phyloP scores from a whole-genome alignment of 1,140 invertebrate genomes.

The Pogonomyrmex barbatus region DNA sequence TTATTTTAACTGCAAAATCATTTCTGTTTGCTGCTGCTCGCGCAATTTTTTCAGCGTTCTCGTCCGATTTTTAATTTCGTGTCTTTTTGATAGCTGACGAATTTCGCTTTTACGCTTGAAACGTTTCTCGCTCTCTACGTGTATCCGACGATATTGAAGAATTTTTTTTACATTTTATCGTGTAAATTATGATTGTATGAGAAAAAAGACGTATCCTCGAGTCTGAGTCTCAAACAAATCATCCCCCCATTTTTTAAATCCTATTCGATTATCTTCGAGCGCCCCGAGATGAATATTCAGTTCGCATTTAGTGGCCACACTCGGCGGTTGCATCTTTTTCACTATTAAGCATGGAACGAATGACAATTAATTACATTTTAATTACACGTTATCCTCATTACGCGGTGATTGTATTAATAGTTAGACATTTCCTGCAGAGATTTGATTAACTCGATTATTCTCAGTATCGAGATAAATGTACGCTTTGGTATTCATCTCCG shows the following conservation, averaged over 20 bases:
- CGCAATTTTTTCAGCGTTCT: not conserved
- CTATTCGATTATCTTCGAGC: constrained; percentile 65
- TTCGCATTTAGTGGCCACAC: constrained; percentile 54
- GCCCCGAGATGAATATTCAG: constrained; percentile 60
- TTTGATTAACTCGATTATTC: constrained; percentile 61
- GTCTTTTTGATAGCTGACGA: constrained; percentile 16
- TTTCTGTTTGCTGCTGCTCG: not conserved
- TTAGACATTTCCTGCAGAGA: constrained; percentile 45
- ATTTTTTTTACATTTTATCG: constrained; percentile 57
- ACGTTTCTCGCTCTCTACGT: not conserved
- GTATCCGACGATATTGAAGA: constrained; percentile 27
- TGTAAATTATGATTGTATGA: constrained; percentile 46
- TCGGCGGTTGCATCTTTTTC: constrained; percentile 32
- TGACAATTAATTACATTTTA: constrained; percentile 69
- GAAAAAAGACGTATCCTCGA: constrained; percentile 5
- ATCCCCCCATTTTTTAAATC: constrained; percentile 46
- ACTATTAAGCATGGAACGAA: constrained; percentile 41
- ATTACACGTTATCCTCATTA: constrained; percentile 58
- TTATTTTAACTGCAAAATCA: not conserved
- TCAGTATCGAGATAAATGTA: constrained; percentile 52
- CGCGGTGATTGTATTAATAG: constrained; percentile 43
- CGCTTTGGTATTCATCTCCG: constrained; percentile 24
- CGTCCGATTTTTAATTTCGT: constrained; percentile 11
- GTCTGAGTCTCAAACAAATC: constrained; percentile 30
- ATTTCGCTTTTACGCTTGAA: constrained; percentile 54